Base-by-base conservation (phyloP, 2,888 invertebrate genomes). In the Eupithecia centaureata region DNA sequence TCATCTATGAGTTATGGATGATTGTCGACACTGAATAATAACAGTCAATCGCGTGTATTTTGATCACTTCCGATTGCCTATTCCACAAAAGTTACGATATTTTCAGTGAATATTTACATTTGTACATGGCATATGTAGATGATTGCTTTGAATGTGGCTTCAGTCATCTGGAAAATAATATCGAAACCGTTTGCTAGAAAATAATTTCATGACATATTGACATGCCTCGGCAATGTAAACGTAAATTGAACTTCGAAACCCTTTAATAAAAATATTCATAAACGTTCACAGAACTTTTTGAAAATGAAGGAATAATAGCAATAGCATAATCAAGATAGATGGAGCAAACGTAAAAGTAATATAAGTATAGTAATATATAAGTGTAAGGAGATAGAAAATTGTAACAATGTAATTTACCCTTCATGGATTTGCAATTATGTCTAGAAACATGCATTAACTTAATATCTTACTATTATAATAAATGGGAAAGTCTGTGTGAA, bases 131-230 rank as follows among this genome's bases (percentile, higher is more conserved):
- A 63, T 66, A 63, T 60, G 62, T 27, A 65, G 56, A 66, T 59
- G 60, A 66, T 66, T 66, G 56, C 63, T 63, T 63, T 63, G 65
- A 61, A 63, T 63, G 51, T 63, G 65, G 63, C 65, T 63, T 63
- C 63, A 65, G 27, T 59, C 52, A 32, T 60, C 57, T 66, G 56
- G 32, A 69, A 69, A 69, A 62, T 62, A 58, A 56, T 68, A 68
- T 68, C 64, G 68, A 57, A 61, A 61, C 52, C 51, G 57, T 60
- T 52, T 47, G 54, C 60, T 57, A 52, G 61, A 64, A 64, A 58
- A 58, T 61, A 38, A 65, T 58, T 61, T 32, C 58, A 52, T 61
- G 56, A 61, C 61, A 61, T 64, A 68, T 68, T 68, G 56, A 61
- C 56, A 58, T 64, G 54, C 58, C 61, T 68, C 54, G 51, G 56